Evolutionary conservation across 1,140 invertebrate species (phyloP).

Genomic region (Drosophila kohkoa): DNA sequence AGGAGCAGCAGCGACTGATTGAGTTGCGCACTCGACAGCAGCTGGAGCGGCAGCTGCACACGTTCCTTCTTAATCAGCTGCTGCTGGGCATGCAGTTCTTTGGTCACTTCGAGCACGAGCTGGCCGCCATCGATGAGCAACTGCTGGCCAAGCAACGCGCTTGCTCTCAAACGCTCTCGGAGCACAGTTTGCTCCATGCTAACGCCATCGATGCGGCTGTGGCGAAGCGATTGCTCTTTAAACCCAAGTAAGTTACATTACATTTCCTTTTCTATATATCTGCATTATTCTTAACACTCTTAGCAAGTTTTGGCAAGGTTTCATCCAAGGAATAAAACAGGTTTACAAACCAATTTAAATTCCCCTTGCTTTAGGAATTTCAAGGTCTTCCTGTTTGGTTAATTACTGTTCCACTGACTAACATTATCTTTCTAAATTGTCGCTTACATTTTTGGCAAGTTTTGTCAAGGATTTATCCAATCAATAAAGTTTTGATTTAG

Average conservation of each 20-base stretch:
- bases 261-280: neutral
- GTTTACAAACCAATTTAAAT: no score
- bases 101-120: conserved; percentile 88
- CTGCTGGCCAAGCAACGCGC: conserved; percentile 66
- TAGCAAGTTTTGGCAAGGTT: no score
- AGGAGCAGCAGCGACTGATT: conserved; percentile 62
- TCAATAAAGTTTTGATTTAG: no score
- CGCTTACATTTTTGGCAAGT: no score
- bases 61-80: conserved; percentile 91
- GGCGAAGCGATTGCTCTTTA: conserved; percentile 66
- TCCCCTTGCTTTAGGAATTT: no score
- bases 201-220: conserved; percentile 88
- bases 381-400: no score
- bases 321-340: no score
- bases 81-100: conserved; percentile 92
- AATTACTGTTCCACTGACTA: no score
- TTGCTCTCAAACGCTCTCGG: conserved; percentile 85
- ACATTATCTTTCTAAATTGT: no score
- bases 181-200: conserved; percentile 87
- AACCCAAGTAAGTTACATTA: conserved; percentile 59
- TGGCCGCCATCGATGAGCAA: conserved; percentile 60
- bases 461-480: no score
- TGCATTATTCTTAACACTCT: no score
- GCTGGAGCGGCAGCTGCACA: conserved; percentile 87
- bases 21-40: conserved; percentile 86